Percentiles rank a stretch among this genome's conserved stretches.
Evolutionary conservation across 2,888 invertebrate genomes (phyloP).

Genomic region (Augiades crinisus): DNA sequence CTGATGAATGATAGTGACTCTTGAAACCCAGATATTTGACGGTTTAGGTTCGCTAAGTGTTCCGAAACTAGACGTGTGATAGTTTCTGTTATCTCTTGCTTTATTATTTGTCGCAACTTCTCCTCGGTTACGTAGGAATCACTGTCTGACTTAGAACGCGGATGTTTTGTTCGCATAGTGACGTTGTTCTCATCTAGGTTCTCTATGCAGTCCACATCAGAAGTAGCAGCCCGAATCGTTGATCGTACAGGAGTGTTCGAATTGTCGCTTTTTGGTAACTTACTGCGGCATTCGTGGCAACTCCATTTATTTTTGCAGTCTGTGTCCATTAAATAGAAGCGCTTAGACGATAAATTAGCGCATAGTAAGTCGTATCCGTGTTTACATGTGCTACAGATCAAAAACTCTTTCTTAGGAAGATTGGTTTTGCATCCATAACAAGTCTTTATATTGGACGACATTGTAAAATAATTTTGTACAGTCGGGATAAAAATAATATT

Average conservation of each 20-base stretch:
- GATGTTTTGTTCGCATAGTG: not conserved
- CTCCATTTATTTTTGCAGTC: slow-evolving; percentile 20
- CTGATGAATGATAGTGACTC: slow-evolving; percentile 2
- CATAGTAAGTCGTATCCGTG: slow-evolving; percentile 18
- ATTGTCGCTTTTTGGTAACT: slow-evolving; percentile 23
- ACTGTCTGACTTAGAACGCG: not conserved
- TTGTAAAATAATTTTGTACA: no score
- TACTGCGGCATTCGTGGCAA: slow-evolving; percentile 25
- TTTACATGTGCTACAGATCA: slow-evolving; percentile 15
- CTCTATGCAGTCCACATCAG: not conserved
- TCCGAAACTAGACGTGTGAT: slow-evolving; percentile 1
- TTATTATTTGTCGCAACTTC: not conserved
- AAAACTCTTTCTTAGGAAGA: slow-evolving; percentile 13
- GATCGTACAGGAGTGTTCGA: slow-evolving; percentile 24
- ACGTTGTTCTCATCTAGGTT: not conserved
- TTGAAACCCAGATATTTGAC: slow-evolving; percentile 3
- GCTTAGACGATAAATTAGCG: slow-evolving; percentile 21
- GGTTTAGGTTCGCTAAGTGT: not conserved
- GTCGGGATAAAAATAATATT: not conserved
- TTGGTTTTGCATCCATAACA: slow-evolving; percentile 14
- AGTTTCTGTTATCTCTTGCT: not conserved
- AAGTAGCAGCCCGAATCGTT: not conserved
- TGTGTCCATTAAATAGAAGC: slow-evolving; percentile 18
- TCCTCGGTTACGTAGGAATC: slow-evolving; percentile 1
- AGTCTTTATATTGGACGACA: not conserved